Evolutionary conservation across 2,888 invertebrate genomes (phyloP).

Genomic region (Synergus umbraculus): DNA sequence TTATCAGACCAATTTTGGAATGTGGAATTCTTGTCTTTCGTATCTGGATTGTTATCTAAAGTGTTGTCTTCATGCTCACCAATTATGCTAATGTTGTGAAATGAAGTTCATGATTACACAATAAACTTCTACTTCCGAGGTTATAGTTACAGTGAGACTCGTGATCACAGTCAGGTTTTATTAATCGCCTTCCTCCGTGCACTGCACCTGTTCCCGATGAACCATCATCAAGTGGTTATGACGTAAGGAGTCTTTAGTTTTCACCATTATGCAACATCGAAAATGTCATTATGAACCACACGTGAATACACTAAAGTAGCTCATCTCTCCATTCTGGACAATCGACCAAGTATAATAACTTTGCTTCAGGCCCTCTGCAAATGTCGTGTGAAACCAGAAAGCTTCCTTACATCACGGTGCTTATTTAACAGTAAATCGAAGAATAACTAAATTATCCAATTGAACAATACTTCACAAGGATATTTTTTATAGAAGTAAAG

Average conservation of each 20-base stretch:
- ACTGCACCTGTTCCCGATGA: constrained; percentile 43
- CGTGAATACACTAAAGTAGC: constrained; percentile 44
- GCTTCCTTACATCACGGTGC: not conserved
- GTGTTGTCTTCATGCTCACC: not conserved
- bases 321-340: constrained; percentile 43
- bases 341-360: constrained; percentile 20
- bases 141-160: not conserved
- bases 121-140: not conserved
- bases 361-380: constrained; percentile 38
- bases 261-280: constrained; percentile 49
- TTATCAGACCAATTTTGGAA: not conserved
- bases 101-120: not conserved
- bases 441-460: not conserved
- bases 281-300: constrained; percentile 48
- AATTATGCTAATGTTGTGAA: constrained; percentile 2
- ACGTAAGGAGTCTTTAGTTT: constrained; percentile 43
- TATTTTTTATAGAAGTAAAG: not conserved
- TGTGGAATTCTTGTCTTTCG: not conserved
- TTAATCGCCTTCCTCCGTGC: not conserved
- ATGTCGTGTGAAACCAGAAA: constrained; percentile 50
- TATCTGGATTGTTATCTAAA: not conserved
- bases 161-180: not conserved
- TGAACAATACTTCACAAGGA: not conserved
- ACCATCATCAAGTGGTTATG: constrained; percentile 27
- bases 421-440: not conserved